Base-by-base conservation (phyloP, 2,888 invertebrate genomes). In the Tanypteryx hageni region DNA sequence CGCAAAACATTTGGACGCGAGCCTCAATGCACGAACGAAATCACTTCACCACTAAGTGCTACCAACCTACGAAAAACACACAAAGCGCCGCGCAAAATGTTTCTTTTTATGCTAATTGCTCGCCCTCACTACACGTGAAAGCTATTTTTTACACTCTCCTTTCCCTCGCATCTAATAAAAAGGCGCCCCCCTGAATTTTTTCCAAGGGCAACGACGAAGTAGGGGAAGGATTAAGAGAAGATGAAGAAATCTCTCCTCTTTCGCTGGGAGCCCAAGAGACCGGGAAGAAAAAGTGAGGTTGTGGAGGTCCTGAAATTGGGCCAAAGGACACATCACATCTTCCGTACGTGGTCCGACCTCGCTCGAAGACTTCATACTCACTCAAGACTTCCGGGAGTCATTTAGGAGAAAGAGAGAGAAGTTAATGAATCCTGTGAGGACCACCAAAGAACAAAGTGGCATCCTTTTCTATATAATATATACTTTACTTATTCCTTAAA, bases 381-480 rank as follows among this genome's bases (percentile, higher is more conserved):
- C 89, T n/a, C n/a, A n/a, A n/a, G 44, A 89, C 59, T 44, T 57
- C 44, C 44, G 56, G 89, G 44, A 89, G 89, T 89, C 89, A 89
- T 89, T 44, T 89, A 68, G 89, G 89, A 89, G 64, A 89, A 89
- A 89, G 89, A 89, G 89, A 89, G 89, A 89, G 89, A 89, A 89
- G 89, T 89, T 64, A 89, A 89, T 64, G 64, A 68, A 89, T 89
- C 64, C 89, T 44, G 89, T 44, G 89, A 68, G 89, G 44, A 18
- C 89, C 64, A 31, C 16, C 89, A 13, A n/a, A 68, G 16, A 10
- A 68, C 27, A 83, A 83, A 57, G 83, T 64, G 89, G 89, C 89
- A 5, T 44, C 89, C 89, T 68, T 89, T 64, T 64, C 83, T 64
- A 89, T 64, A 89, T 64, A 89, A 89, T 89, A 86, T 86, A 85